Evolutionary conservation across 2,113 vertebrate species (phyloP).

Genomic region (Smithornis capensis): DNA sequence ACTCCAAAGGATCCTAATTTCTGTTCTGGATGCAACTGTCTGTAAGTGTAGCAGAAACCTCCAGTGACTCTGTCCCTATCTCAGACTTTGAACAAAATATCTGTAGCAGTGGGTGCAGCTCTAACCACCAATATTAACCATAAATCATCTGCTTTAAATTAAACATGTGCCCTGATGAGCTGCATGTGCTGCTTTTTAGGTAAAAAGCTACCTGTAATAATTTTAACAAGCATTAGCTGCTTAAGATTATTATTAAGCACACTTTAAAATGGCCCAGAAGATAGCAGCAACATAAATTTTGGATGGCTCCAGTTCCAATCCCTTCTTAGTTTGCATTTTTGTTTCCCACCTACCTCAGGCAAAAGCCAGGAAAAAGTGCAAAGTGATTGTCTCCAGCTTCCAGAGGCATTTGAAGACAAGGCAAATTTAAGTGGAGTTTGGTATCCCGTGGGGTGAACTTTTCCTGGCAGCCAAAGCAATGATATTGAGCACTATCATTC

Average conservation of each 20-base stretch:
- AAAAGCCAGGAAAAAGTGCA: background rate
- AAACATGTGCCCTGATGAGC: background rate
- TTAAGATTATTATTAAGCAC: background rate
- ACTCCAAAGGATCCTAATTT: background rate
- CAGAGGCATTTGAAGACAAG: background rate
- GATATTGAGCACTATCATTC: slow-evolving; percentile 27
- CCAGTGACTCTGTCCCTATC: background rate
- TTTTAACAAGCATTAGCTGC: background rate
- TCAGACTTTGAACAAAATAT: background rate
- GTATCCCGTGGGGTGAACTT: slow-evolving; percentile 8
- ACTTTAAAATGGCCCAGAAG: background rate
- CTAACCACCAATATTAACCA: background rate
- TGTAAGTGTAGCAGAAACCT: background rate
- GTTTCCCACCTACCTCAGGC: background rate
- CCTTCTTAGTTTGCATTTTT: background rate
- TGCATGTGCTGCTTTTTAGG: background rate
- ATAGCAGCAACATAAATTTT: background rate
- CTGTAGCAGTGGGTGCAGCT: background rate
- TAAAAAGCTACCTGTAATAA: background rate
- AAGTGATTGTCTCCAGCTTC: background rate
- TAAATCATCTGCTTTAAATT: background rate
- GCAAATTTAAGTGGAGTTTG: slow-evolving; percentile 13
- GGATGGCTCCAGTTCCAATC: background rate
- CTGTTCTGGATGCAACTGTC: background rate
- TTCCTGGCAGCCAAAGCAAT: slow-evolving; percentile 25